Conservation (phyloP, 2,888 invertebrate species). For the Caenorhabditis doughertyi region DNA sequence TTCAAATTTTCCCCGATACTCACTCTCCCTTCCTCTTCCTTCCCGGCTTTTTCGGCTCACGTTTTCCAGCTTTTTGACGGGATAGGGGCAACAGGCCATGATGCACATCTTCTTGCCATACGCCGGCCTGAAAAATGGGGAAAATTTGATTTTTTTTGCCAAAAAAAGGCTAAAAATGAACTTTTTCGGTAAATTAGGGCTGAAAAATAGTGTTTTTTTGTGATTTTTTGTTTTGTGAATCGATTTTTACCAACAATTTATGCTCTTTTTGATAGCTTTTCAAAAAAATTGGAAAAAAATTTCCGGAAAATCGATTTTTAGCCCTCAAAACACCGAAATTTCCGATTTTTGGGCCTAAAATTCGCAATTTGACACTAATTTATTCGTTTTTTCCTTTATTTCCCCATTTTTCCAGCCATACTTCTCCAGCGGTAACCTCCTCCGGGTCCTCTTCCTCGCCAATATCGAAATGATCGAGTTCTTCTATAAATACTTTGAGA, state of each 20-base stretch:
- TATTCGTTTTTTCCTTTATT: not conserved
- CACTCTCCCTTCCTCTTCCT: constrained; percentile 47
- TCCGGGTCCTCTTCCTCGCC: constrained; percentile 64
- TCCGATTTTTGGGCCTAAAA: not conserved
- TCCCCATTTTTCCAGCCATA: not conserved
- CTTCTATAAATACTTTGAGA: constrained; percentile 61
- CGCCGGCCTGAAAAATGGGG: constrained; percentile 32
- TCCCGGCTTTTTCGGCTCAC: constrained; percentile 19
- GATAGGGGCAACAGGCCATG: not conserved
- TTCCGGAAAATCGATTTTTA: too few relatives aligned
- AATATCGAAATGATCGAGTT: constrained; percentile 68
- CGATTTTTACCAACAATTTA: not conserved
- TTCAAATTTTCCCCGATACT: not conserved
- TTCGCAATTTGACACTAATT: not conserved
- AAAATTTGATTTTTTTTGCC: not conserved
- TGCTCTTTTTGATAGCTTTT: too few relatives aligned
- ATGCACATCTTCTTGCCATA: constrained; percentile 27
- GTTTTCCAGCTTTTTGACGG: constrained; percentile 7
- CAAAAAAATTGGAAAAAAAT: too few relatives aligned
- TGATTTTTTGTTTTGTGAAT: not conserved
- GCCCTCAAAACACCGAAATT: too few relatives aligned
- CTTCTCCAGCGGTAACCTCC: constrained; percentile 62
- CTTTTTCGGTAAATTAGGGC: not conserved
- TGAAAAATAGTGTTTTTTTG: not conserved
- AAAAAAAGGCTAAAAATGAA: not conserved